Conservation (phyloP, 2,113 vertebrate genomes). For the Fregetta grallaria region DNA sequence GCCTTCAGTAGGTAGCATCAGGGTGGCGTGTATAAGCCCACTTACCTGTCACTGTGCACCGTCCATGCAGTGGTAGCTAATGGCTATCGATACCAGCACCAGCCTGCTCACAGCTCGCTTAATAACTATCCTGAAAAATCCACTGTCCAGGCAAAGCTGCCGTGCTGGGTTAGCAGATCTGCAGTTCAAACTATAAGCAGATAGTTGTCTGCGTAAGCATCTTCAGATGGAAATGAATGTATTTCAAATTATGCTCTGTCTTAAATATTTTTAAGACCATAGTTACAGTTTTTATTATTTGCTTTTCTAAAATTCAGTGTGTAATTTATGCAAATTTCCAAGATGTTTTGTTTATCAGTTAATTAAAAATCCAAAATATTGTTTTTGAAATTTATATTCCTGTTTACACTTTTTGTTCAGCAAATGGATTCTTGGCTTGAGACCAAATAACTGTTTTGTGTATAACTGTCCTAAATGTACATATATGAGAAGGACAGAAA, state of each 20-base stretch:
- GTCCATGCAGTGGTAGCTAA: rapidly evolving
- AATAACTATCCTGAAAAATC: neutral
- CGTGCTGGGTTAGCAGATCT: neutral
- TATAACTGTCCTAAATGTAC: neutral
- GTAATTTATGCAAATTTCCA: neutral
- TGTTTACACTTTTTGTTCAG: neutral
- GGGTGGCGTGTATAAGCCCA: neutral
- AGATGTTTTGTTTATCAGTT: neutral
- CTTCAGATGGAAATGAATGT: neutral
- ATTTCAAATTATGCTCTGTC: neutral
- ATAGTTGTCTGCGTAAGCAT: rapidly evolving
- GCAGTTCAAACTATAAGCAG: neutral
- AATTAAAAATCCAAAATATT: neutral
- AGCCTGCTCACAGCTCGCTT: neutral
- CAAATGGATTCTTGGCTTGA: neutral
- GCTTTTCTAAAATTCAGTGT: neutral
- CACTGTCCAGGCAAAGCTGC: neutral
- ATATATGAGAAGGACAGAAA: neutral
- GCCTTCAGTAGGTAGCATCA: rapidly evolving
- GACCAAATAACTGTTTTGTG: neutral
- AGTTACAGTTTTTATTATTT: neutral
- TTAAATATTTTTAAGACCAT: neutral
- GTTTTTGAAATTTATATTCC: neutral
- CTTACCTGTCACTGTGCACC: neutral
- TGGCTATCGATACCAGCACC: rapidly evolving